Conservation (phyloP, 2,113 vertebrate genomes). For the Rousettus leschenaultii region DNA sequence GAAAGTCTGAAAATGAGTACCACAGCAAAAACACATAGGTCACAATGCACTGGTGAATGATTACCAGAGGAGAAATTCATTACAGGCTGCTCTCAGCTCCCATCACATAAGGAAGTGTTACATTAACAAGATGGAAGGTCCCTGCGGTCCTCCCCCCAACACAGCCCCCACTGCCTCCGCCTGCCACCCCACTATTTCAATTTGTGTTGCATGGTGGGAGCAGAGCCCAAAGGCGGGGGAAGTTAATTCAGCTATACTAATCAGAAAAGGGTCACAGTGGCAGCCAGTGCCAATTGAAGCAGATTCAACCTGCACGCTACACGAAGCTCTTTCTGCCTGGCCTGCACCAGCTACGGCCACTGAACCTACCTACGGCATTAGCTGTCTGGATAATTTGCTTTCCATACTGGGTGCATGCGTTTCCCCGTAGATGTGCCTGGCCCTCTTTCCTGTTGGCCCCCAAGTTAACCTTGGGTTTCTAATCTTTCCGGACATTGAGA, state of each 20-base stretch:
- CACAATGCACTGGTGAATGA: slow-evolving; percentile 61
- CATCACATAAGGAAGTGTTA: slow-evolving; percentile 35
- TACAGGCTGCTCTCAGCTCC: slow-evolving; percentile 26
- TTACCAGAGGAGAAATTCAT: slow-evolving; percentile 65
- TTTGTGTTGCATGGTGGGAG: slow-evolving; percentile 25
- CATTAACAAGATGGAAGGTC: slow-evolving; percentile 68
- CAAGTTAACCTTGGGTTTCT: not conserved
- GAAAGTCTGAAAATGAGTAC: slow-evolving; percentile 63
- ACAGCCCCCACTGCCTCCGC: not conserved
- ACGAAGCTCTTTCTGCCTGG: not conserved
- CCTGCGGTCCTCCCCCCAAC: not conserved
- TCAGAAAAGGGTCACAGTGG: not conserved
- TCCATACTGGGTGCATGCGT: not conserved
- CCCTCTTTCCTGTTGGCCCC: not conserved
- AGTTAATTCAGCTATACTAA: slow-evolving; percentile 41
- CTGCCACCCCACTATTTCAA: slow-evolving; percentile 47
- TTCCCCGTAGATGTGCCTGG: not conserved
- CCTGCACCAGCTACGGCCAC: not conserved
- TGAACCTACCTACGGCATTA: not conserved
- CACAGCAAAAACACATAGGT: slow-evolving; percentile 65
- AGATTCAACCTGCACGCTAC: not conserved
- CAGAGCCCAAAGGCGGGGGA: not conserved
- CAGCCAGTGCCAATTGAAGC: not conserved
- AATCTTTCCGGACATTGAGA: not conserved
- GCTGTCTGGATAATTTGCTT: not conserved